Evolutionary conservation across 2,113 vertebrate genomes (phyloP), one percentile per base, ranked within the genome.

Genomic region (Myotis brandtii): DNA sequence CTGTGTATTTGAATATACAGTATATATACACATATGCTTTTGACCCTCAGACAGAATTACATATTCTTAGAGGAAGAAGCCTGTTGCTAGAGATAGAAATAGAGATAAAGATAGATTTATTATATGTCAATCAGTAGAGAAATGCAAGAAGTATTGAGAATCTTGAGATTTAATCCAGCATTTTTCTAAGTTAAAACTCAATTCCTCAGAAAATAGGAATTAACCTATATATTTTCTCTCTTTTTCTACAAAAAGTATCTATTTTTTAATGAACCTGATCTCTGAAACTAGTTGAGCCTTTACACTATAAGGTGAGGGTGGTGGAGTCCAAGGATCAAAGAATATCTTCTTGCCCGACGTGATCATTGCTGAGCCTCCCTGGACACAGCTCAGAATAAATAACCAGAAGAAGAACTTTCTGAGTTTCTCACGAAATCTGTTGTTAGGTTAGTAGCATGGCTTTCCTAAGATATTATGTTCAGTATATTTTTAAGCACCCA

Each of bases 181-280:
- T 86, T 90, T 76, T 23, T 20, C 52, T 43, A 91, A 77, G 23
- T 20, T 86, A 95, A 70, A 91, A 73, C 2, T 76, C 14, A 32
- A 16, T 82, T 43, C 20, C 34, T 91, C 37, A 91, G 46, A 46
- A 79, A 80, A 96, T 27, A 91, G 30, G 84, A 84, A 75, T 69
- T 8, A 56, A 87, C 94, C 50, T 85, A 25, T 75, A 30, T 54
- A 37, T 70, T 90, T 93, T 86, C 17, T 5, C 56, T 77, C 52
- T n/a, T 85, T 46, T 91, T 46, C 54, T 54, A 18, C n/a, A 52
- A 56, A 85, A 40, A 87, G 3, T 75, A 18, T 69, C 59, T 70
- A 83, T 77, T 20, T n/a, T 84, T 72, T 46, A 77, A 80, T 40
- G 67, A 80, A 5, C 0, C 46, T 92, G 50, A 34, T 79, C 43